Percentiles rank a stretch among this genome's conserved stretches.
Evolutionary conservation across 2,797 vertebrate genomes (phyloP).

Genomic region (Triplophysa bombifrons): DNA sequence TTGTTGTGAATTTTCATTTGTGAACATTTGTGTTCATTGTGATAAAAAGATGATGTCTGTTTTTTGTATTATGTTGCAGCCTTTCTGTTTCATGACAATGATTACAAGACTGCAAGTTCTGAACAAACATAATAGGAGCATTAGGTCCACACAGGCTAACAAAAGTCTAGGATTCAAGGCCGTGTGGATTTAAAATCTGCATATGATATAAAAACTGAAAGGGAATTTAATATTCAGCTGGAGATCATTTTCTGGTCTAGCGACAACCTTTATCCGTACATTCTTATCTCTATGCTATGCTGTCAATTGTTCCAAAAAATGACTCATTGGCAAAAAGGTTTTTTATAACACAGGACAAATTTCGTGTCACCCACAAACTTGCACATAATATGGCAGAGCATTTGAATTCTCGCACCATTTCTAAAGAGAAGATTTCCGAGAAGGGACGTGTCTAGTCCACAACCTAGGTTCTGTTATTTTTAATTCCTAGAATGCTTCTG

Average conservation of each 20-base stretch:
- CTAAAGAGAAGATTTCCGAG: slow-evolving; percentile 50
- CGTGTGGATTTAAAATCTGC: slow-evolving; percentile 42
- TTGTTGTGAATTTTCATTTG: too few relatives aligned
- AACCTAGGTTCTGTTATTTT: slow-evolving; percentile 51
- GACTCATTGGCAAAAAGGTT: neutral
- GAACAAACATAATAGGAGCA: slow-evolving; percentile 18
- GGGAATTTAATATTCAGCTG: slow-evolving; percentile 49
- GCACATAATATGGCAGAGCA: slow-evolving; percentile 34
- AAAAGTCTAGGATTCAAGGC: slow-evolving; percentile 36
- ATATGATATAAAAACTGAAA: slow-evolving; percentile 35
- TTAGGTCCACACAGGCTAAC: slow-evolving; percentile 29
- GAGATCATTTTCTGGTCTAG: slow-evolving; percentile 51
- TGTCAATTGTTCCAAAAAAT: slow-evolving; percentile 22
- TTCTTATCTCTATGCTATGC: slow-evolving; percentile 17
- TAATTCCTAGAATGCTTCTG: slow-evolving; percentile 55
- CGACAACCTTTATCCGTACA: slow-evolving; percentile 31
- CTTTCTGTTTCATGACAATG: neutral
- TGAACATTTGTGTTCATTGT: neutral
- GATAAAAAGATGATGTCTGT: neutral
- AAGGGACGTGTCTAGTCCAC: slow-evolving; percentile 48
- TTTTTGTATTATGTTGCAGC: neutral
- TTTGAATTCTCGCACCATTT: slow-evolving; percentile 27
- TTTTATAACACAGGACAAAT: slow-evolving; percentile 8
- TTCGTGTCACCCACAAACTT: slow-evolving; percentile 4
- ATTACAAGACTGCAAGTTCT: too few relatives aligned